phyloP scores from a whole-genome alignment of 1,140 invertebrate genomes.

The Trialeurodes vaporariorum region DNA sequence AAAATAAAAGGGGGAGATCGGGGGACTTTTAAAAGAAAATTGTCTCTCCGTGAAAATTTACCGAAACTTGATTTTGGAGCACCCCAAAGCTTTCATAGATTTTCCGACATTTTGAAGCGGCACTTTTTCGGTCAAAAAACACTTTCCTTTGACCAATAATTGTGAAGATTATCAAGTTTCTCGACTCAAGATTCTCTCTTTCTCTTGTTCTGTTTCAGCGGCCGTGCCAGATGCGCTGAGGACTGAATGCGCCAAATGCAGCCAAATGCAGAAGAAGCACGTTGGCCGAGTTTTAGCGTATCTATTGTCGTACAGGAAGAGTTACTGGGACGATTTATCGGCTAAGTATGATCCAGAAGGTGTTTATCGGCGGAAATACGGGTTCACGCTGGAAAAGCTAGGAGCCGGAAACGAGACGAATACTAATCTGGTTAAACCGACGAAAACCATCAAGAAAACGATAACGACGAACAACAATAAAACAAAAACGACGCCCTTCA shows the following conservation, averaged over 20 bases:
- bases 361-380: slow-evolving; percentile 41
- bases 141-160: too few relatives aligned
- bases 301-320: slow-evolving; percentile 41
- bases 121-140: too few relatives aligned
- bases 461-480: neutral
- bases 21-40: too few relatives aligned
- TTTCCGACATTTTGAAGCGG: too few relatives aligned
- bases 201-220: slow-evolving; percentile 22
- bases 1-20: too few relatives aligned
- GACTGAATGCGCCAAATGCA: slow-evolving; percentile 28
- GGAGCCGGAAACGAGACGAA: neutral
- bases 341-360: slow-evolving; percentile 47
- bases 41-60: too few relatives aligned
- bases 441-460: neutral
- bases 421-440: neutral
- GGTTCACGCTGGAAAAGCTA: neutral
- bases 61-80: too few relatives aligned
- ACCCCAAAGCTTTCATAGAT: too few relatives aligned
- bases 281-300: slow-evolving; percentile 26
- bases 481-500: neutral
- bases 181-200: neutral
- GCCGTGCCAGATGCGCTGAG: slow-evolving; percentile 26
- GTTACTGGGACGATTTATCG: slow-evolving; percentile 43
- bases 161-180: too few relatives aligned
- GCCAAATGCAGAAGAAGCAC: slow-evolving; percentile 22